Evolutionary conservation across 2,888 invertebrate genomes (phyloP), one percentile per base, ranked within the genome.

Genomic region (Nipponacmea schrenckii): DNA sequence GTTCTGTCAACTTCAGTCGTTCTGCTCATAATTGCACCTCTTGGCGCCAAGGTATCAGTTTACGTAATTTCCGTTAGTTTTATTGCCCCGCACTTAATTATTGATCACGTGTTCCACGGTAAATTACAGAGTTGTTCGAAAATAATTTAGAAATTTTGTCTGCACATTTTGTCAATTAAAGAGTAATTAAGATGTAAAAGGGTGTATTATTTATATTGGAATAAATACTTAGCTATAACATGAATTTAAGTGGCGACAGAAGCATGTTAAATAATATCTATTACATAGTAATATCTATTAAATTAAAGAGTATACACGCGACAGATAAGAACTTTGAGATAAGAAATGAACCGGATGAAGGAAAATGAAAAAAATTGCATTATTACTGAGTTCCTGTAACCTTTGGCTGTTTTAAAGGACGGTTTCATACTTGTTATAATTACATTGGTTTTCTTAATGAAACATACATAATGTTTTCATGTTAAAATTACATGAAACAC

Each of bases 1-100:
- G 20, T 56, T 56, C 24, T 56, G 56, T 56, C 56, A 56, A 24
- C 56, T 56, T 10, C 68, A 26, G 62, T 20, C 62, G 63, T 46
- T 27, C 31, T 69, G 68, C 63, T 69, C 68, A 62, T 69, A 63
- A 62, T 62, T n/a, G 62, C 46, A 44, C 62, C 62, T 70, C 70
- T 31, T 66, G 70, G 70, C 70, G 70, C 70, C 70, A 66, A 31
- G 27, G 17, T 17, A 66, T 45, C 70, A 70, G 62, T 70, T 70
- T 64, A 56, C 70, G 66, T 66, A 70, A 70, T 70, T 70, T 70
- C 70, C 70, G 70, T 65, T 48, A 56, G 56, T 56, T 56, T 24
- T 56, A 56, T 56, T 24, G 56, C 56, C 14, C 56, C 56, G 56
- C 56, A 56, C 56, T 56, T 24, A 56, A 56, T 56, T 56, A 56